Evolutionary conservation across 2,113 vertebrate species (phyloP), one percentile per base, ranked within the genome.

Genomic region (Dolichallabes microphthalmus): DNA sequence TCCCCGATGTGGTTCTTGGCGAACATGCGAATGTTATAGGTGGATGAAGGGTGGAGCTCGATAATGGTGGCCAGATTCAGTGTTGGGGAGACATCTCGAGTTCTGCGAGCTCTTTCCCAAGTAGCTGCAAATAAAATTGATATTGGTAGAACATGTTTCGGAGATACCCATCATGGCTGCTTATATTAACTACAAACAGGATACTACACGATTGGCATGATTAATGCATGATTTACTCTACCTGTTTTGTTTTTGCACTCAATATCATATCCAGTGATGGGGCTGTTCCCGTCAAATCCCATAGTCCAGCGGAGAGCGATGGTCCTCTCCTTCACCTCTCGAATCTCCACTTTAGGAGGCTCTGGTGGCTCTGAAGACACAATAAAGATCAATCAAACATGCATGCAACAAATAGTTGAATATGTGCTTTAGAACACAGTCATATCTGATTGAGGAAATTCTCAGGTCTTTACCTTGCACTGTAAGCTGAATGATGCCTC

Each of bases 61-160:
- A 99, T 99, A 94, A 99, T 99, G 89, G 98, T 99, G 93, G 98
- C 98, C 94, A 98, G 98, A 94, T 99, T 98, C 87, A 99, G 95
- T 91, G 98, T 97, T 84, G 98, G 97, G 55, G 98, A 99, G 89
- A 99, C 98, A 55, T 99, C 98, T 96, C 96, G 99, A 94, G 98
- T 99, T 94, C 97, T 97, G 93, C 99, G 98, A 92, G 97, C 97
- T 2, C 97, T 98, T 92, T 99, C 97, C 98, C 98, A 99, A 82
- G 97, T 97, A 91, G 97, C 98, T 99, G 94, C 85, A 87, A 89
- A 88, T 66, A 91, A 89, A 93, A 75, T n/a, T 53, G 2, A 73
- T 30, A 35, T 69, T 53, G 25, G 7, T 64, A 27, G 27, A 50
- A 22, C 60, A 61, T 25, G 39, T 50, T 50, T 79, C 14, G 57